phyloP scores from a whole-genome alignment of 2,113 vertebrate species.

The Theropithecus gelada region DNA sequence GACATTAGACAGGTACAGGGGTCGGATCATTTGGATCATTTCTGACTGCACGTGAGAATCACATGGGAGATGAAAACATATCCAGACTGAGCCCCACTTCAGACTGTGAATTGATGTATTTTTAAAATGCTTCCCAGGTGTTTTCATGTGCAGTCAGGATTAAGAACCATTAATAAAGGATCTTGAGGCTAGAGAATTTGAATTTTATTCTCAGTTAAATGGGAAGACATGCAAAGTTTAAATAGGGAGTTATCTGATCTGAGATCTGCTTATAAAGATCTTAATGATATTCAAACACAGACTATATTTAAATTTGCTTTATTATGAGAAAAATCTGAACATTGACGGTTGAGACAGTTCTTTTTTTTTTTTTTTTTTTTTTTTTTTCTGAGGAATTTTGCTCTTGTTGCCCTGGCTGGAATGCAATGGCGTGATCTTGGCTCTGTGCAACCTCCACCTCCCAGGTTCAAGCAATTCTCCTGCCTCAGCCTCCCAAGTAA shows the following conservation, averaged over 20 bases:
- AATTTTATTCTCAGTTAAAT: not conserved
- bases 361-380: not conserved
- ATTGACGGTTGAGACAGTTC: not conserved
- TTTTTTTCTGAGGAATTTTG: no score
- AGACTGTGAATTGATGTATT: not conserved
- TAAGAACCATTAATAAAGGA: not conserved
- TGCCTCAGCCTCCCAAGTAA: no score
- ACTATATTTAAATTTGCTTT: not conserved
- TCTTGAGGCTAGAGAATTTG: not conserved
- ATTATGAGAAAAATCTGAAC: slow-evolving; percentile 3
- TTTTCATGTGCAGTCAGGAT: not conserved
- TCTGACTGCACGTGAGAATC: not conserved
- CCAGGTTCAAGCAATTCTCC: no score
- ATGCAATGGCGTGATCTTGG: no score
- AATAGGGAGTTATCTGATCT: not conserved
- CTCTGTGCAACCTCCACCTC: no score
- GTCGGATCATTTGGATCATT: not conserved
- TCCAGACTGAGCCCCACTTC: not conserved
- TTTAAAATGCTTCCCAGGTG: not conserved
- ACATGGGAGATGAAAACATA: not conserved
- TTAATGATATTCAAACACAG: not conserved
- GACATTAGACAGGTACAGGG: not conserved
- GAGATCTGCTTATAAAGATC: not conserved
- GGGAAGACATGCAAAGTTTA: not conserved
- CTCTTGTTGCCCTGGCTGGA: no score